Conservation (phyloP, 2,797 vertebrate genomes). For the Triplophysa bombifrons region DNA sequence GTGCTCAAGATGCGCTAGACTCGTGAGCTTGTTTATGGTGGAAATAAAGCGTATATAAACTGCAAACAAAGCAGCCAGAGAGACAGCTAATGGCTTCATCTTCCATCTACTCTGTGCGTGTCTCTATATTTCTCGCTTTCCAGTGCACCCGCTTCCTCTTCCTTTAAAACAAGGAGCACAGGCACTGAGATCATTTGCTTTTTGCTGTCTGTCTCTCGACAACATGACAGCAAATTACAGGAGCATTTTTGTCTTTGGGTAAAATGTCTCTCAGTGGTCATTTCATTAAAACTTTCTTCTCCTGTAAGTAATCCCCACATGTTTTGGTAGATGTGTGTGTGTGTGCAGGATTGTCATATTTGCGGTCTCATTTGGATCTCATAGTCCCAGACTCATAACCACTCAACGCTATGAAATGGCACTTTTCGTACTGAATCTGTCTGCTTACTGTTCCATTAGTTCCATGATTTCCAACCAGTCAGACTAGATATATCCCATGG, state of each 20-base stretch:
- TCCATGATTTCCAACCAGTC: background rate
- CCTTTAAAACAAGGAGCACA: constrained; percentile 44
- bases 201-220: constrained; percentile 54
- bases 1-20: constrained; percentile 53
- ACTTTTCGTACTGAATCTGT: constrained; percentile 9
- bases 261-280: constrained; percentile 57
- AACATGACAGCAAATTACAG: constrained; percentile 62
- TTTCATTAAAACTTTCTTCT: constrained; percentile 53
- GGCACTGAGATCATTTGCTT: constrained; percentile 55
- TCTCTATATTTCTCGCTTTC: constrained; percentile 22
- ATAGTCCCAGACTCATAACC: constrained; percentile 26
- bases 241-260: constrained; percentile 43
- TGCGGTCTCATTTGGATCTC: constrained; percentile 16
- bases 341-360: constrained; percentile 5
- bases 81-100: constrained; percentile 59
- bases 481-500: background rate
- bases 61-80: constrained; percentile 63
- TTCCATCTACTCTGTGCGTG: constrained; percentile 26
- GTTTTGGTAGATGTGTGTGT: constrained; percentile 11
- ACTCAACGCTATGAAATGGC: constrained; percentile 31
- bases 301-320: constrained; percentile 34
- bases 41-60: constrained; percentile 65
- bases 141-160: background rate
- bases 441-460: constrained; percentile 15
- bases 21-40: constrained; percentile 60